These are phyloP conservation scores for Prunella fulvescens DNA, from an alignment of 2,113 vertebrate genomes.

Conservation along the genomic window DNA sequence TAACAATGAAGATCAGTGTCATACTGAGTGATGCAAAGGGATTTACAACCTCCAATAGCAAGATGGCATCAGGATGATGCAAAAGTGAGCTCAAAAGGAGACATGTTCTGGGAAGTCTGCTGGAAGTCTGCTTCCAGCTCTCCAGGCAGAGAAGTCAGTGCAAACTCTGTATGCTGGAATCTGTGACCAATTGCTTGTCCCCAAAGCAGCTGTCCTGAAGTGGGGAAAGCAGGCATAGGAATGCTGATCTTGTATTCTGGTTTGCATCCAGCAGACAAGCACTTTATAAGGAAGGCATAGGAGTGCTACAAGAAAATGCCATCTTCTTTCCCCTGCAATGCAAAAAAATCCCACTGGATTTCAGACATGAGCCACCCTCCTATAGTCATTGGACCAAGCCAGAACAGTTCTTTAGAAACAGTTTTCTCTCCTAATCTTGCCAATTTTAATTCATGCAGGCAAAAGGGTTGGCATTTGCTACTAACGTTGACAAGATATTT, in stretches of 20 bases:
- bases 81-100: not conserved
- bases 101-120: not conserved
- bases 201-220: no score
- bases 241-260: not conserved
- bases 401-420: not conserved
- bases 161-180: not conserved
- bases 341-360: not conserved
- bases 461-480: not conserved
- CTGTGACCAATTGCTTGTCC: not conserved
- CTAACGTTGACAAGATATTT: not conserved
- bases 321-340: not conserved
- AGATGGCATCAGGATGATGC: no score
- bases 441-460: not conserved
- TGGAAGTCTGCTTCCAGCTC: not conserved
- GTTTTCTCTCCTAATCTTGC: not conserved
- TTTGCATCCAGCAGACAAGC: not conserved
- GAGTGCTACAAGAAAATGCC: not conserved
- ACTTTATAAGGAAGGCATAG: not conserved
- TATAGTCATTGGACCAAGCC: not conserved
- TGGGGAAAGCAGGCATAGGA: not conserved
- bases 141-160: not conserved
- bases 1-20: not conserved
- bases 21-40: not conserved
- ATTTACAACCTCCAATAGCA: not conserved
- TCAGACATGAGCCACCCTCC: not conserved